Conservation (phyloP, 2,797 vertebrate genomes). For the Sebastes melanostomus region DNA sequence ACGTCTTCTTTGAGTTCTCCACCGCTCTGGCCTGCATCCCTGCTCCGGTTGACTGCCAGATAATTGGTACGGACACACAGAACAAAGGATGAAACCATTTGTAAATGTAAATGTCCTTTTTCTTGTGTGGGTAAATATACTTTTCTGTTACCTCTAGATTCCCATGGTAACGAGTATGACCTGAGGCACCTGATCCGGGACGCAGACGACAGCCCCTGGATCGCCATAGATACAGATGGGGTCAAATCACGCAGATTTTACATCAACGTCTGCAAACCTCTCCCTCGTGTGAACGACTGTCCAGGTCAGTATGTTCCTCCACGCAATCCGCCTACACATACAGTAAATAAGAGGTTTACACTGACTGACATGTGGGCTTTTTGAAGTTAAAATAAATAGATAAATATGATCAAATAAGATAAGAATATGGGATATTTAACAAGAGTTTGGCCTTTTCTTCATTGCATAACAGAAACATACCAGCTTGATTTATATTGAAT, state of each 20-base stretch:
- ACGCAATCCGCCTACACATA: background rate
- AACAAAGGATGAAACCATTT: background rate
- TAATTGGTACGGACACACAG: constrained; percentile 80
- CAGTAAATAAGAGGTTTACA: background rate
- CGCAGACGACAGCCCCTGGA: constrained; percentile 81
- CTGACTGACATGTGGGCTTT: background rate
- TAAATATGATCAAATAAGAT: background rate
- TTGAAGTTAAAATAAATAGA: background rate
- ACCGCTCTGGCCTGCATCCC: constrained; percentile 90
- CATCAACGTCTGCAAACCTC: constrained; percentile 91
- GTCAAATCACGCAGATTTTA: constrained; percentile 85
- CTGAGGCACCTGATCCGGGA: constrained; percentile 87
- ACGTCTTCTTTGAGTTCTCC: constrained; percentile 90
- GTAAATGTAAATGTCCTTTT: background rate
- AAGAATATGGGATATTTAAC: background rate
- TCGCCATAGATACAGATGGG: constrained; percentile 84
- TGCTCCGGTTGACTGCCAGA: constrained; percentile 89
- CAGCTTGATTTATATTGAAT: too few relatives aligned
- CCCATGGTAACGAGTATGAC: constrained; percentile 91
- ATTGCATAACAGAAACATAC: background rate
- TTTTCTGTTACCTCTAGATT: constrained; percentile 78
- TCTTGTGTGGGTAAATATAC: background rate
- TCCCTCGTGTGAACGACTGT: constrained; percentile 83
- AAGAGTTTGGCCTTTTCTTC: background rate
- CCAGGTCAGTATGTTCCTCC: constrained; percentile 77